These are phyloP conservation scores for Yponomeuta cagnagella DNA, from an alignment of 2,888 invertebrate genomes.

Conservation along the genomic window DNA sequence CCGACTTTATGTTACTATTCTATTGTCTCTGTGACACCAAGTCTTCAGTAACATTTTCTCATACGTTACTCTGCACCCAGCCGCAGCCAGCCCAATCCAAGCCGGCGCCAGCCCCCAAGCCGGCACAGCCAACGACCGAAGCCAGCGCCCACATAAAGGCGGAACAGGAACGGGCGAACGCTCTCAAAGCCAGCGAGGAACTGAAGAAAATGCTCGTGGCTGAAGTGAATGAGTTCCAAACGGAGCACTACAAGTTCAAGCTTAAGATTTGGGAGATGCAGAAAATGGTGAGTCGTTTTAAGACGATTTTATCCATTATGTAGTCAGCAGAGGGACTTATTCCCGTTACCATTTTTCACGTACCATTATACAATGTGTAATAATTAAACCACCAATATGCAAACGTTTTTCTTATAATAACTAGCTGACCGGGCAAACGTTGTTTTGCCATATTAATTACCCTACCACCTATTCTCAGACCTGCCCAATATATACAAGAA, in stretches of 20 bases:
- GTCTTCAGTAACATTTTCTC: too few relatives aligned
- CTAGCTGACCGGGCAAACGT: too few relatives aligned
- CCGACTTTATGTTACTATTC: too few relatives aligned
- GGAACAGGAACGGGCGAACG: background rate
- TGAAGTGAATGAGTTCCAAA: conserved; percentile 79
- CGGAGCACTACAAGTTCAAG: conserved; percentile 78
- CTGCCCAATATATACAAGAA: too few relatives aligned
- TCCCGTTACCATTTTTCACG: too few relatives aligned
- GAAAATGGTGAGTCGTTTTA: background rate
- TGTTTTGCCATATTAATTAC: too few relatives aligned
- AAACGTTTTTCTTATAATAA: too few relatives aligned
- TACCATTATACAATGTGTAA: too few relatives aligned
- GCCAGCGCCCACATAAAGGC: conserved; percentile 4
- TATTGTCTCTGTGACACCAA: too few relatives aligned
- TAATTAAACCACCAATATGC: too few relatives aligned
- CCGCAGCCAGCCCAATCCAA: conserved; percentile 24
- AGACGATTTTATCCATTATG: background rate
- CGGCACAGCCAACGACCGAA: background rate
- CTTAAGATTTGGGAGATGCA: conserved; percentile 69
- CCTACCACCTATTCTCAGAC: too few relatives aligned
- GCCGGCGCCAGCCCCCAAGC: conserved; percentile 13
- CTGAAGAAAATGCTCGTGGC: conserved; percentile 78
- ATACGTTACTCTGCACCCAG: conserved; percentile 18
- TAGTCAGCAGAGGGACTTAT: background rate
- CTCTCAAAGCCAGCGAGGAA: conserved; percentile 32